phyloP scores from a whole-genome alignment of 2,888 invertebrate genomes.

The Aphodius granarius region DNA sequence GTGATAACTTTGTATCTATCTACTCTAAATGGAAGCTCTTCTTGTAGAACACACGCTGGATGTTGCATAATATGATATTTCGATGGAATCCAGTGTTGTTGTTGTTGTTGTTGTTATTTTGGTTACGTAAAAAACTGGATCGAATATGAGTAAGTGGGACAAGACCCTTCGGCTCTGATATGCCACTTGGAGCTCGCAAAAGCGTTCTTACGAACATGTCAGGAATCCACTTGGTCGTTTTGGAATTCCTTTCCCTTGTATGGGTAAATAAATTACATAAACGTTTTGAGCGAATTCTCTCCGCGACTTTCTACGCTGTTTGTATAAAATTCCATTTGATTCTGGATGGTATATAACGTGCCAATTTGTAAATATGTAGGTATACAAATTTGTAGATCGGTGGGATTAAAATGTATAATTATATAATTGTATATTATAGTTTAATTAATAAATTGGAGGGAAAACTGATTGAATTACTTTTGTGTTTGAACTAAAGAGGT shows the following conservation, averaged over 20 bases:
- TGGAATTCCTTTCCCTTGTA: neutral
- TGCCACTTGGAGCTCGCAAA: neutral
- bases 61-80: neutral
- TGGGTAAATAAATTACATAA: neutral
- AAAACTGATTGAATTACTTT: too few species aligned
- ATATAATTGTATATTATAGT: too few species aligned
- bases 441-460: too few species aligned
- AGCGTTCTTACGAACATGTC: neutral
- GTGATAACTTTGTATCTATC: too few species aligned
- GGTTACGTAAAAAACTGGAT: neutral
- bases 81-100: neutral
- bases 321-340: neutral
- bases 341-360: neutral
- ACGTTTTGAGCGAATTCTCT: neutral
- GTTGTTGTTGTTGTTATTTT: neutral
- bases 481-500: too few species aligned
- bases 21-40: too few species aligned
- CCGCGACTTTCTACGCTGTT: neutral
- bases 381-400: too few species aligned
- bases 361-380: neutral
- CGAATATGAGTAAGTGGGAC: neutral
- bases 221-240: neutral
- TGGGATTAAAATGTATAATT: too few species aligned
- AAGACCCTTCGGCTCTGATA: neutral
- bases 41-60: neutral